phyloP scores from a whole-genome alignment of 2,888 invertebrate species.

The Entomobrya proxima region DNA sequence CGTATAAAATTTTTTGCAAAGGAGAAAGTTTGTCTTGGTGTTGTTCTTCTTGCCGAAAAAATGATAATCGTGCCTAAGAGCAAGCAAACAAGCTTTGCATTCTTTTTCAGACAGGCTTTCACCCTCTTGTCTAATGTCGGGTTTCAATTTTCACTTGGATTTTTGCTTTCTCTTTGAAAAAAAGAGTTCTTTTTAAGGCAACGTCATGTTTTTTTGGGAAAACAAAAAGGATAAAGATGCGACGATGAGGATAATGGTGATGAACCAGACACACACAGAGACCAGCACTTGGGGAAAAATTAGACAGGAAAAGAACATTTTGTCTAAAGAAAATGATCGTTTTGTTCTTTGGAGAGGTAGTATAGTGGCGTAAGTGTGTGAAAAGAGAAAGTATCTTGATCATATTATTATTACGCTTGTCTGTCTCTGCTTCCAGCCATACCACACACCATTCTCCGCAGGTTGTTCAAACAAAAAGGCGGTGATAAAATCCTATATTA shows the following conservation, averaged over 20 bases:
- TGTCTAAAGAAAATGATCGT: not conserved
- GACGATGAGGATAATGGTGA: not conserved
- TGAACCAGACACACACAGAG: too few relatives aligned
- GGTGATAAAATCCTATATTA: too few relatives aligned
- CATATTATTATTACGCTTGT: too few relatives aligned
- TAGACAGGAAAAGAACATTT: not conserved
- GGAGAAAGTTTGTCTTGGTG: not conserved
- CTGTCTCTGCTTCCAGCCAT: too few relatives aligned
- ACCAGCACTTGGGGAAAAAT: not conserved
- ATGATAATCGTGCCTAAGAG: constrained; percentile 17
- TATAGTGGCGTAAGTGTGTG: too few relatives aligned
- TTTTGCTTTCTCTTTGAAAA: too few relatives aligned
- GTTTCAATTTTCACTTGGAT: too few relatives aligned
- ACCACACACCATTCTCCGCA: too few relatives aligned
- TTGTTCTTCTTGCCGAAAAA: not conserved
- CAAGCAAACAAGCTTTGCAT: not conserved
- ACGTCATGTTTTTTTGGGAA: not conserved
- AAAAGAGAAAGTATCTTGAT: too few relatives aligned
- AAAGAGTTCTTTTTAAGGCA: too few relatives aligned
- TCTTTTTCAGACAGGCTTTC: not conserved
- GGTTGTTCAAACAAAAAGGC: too few relatives aligned
- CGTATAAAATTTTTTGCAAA: not conserved
- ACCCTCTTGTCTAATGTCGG: too few relatives aligned
- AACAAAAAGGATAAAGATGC: not conserved
- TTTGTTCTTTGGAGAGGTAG: not conserved